Base-by-base conservation (phyloP, 2,797 vertebrate genomes). In the Falco rusticolus region DNA sequence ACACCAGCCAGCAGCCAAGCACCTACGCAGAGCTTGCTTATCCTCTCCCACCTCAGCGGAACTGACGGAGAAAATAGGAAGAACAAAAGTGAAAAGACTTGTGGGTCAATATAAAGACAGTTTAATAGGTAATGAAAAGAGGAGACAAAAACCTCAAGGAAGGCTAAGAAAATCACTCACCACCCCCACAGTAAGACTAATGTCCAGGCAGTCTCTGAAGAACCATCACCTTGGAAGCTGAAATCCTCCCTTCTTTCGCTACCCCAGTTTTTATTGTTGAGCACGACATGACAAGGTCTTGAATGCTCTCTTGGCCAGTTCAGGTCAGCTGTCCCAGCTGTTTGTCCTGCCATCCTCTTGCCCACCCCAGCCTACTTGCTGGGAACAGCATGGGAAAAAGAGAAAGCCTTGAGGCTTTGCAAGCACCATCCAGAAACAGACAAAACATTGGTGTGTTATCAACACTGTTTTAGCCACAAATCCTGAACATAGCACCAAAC, bases 71-170 rank as follows among this genome's bases (percentile, higher is more conserved):
- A 78, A 86, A 59, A 81, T 0, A 59, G 13, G 61, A 86, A 70
- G 26, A 59, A 50, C 16, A 63, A 11, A 89, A 91, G 33, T 4
- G 14, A 82, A 50, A 60, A n/a, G 21, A 31, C 10, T 63, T 64
- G 33, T 56, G 31, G 50, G 53, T 77, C 37, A 43, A 53, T 37
- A 83, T 53, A 82, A 82, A 39, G 22, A 29, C 13, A 66, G 29
- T 39, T 85, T 51, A 63, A 48, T 2, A 60, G 10, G 10, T 72
- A 39, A 50, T n/a, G 21, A 66, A 72, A 77, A 37, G 4, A 70
- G 29, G 4, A 75, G 12, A 0, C 5, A 29, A 50, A 25, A 33
- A 0, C 0, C 0, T 10, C 25, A 31, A 51, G 15, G 26, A 41
- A 4, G 17, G 19, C 22, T 48, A 29, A 93, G 16, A 69, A 84